phyloP scores from a whole-genome alignment of 2,113 vertebrate genomes.

The Brachypteracias leptosomus region DNA sequence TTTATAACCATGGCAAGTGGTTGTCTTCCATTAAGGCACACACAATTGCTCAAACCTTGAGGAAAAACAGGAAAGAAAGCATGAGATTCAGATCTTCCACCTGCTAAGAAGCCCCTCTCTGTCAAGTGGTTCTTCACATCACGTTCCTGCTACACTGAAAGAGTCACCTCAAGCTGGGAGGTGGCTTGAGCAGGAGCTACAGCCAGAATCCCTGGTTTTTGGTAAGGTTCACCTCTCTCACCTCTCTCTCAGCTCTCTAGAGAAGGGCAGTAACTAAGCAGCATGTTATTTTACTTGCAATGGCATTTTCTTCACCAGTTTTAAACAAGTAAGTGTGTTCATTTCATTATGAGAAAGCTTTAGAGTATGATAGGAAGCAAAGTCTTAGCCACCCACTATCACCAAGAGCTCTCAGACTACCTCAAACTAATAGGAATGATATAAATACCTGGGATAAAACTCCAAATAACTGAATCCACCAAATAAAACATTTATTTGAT shows the following conservation, averaged over 20 bases:
- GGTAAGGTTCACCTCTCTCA: background rate
- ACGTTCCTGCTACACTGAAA: accelerated
- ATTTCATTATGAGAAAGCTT: background rate
- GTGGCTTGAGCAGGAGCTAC: background rate
- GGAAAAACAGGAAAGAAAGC: background rate
- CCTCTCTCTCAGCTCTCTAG: background rate
- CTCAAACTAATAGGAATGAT: background rate
- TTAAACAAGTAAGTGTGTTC: background rate
- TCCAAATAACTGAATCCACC: background rate
- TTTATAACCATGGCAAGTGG: background rate
- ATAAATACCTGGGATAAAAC: background rate
- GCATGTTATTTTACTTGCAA: background rate
- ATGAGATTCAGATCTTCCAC: background rate
- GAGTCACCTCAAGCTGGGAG: background rate
- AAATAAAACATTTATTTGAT: background rate
- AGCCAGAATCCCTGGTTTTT: background rate
- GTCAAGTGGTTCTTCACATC: background rate
- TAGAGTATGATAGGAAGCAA: background rate
- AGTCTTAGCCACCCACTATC: background rate
- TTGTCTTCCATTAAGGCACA: background rate
- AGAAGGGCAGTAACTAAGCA: background rate
- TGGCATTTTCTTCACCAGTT: background rate
- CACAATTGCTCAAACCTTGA: background rate
- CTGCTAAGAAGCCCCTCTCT: background rate
- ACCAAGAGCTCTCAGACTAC: background rate